These are phyloP conservation scores for Nilaparvata lugens DNA, from an alignment of 1,140 invertebrate genomes.

Conservation along the genomic window DNA sequence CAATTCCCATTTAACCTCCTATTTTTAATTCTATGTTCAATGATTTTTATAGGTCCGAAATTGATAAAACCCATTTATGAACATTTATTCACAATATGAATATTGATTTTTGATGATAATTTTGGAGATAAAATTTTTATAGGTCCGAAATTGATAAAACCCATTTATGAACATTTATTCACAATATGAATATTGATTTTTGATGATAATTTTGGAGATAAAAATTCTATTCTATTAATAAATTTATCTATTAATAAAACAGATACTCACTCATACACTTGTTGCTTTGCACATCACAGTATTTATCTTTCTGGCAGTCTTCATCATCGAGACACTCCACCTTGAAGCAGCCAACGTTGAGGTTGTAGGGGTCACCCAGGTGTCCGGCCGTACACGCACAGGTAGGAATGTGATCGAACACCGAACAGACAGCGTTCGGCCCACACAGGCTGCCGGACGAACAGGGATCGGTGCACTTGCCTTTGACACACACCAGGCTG, in stretches of 20 bases:
- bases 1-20: no score
- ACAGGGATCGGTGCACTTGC: constrained; percentile 70
- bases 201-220: no score
- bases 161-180: no score
- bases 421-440: constrained; percentile 58
- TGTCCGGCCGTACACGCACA: constrained; percentile 69
- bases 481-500: constrained; percentile 56
- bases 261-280: constrained; percentile 60
- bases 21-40: no score
- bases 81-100: no score
- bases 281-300: constrained; percentile 60
- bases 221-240: no score
- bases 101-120: no score
- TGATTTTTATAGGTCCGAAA: no score
- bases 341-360: constrained; percentile 64
- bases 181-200: no score
- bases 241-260: constrained; percentile 8
- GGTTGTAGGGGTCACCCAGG: constrained; percentile 66
- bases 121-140: no score
- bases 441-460: constrained; percentile 49
- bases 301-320: constrained; percentile 64
- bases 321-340: constrained; percentile 69
- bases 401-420: constrained; percentile 54
- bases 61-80: no score
- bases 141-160: no score